Evolutionary conservation across 2,888 invertebrate genomes (phyloP).

Genomic region (Ferdinandea cuprea): DNA sequence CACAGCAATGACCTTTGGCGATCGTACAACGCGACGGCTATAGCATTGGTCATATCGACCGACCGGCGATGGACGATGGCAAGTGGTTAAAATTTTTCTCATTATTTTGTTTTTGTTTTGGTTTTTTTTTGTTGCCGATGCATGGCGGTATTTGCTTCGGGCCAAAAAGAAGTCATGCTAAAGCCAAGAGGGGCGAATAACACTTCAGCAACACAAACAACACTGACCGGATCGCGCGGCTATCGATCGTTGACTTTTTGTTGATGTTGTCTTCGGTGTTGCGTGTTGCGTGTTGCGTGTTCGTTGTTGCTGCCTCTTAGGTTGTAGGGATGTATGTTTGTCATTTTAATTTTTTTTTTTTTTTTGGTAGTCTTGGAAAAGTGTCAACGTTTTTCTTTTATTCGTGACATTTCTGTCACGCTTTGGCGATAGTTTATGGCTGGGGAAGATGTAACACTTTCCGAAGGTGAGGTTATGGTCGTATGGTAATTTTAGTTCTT

Average conservation of each 20-base stretch:
- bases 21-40: conserved; percentile 18
- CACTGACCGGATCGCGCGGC: background rate
- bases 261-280: background rate
- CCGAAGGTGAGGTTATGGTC: conserved; percentile 46
- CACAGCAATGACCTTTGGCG: conserved; percentile 63
- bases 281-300: background rate
- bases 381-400: conserved; percentile 16
- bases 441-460: conserved; percentile 11
- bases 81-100: conserved; percentile 48
- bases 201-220: background rate
- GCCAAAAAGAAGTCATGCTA: background rate
- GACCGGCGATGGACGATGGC: background rate
- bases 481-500: background rate
- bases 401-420: conserved; percentile 22
- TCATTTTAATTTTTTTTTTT: background rate
- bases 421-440: background rate
- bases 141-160: conserved; percentile 29
- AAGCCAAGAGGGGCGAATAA: background rate
- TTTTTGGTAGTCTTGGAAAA: background rate
- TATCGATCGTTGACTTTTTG: conserved; percentile 42
- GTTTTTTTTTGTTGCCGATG: background rate
- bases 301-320: too few relatives aligned
- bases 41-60: conserved; percentile 29
- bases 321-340: too few relatives aligned
- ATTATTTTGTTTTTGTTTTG: too few relatives aligned